Conservation (phyloP, 2,888 invertebrate genomes). For the Drosophila suboccidentalis region DNA sequence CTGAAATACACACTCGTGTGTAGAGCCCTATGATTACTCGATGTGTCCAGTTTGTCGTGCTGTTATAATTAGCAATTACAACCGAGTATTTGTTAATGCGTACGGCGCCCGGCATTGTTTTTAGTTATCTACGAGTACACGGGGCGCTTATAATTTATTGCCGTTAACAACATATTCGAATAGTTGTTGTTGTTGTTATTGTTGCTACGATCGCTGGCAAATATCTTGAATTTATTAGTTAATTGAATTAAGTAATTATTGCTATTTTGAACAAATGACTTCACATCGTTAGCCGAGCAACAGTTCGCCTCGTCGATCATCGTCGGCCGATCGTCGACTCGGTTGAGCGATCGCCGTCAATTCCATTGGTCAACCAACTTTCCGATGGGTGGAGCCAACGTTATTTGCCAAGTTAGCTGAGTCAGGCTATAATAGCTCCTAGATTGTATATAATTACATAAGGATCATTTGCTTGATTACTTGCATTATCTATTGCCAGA, state of each 20-base stretch:
- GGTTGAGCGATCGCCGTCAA: conserved; percentile 41
- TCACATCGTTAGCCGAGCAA: conserved; percentile 53
- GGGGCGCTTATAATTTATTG: conserved; percentile 58
- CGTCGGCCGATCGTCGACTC: conserved; percentile 24
- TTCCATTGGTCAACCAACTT: conserved; percentile 34
- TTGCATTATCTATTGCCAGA: conserved; percentile 1
- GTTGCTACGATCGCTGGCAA: conserved; percentile 34
- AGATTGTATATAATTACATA: conserved; percentile 11
- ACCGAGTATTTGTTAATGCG: conserved; percentile 25
- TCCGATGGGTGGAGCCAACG: conserved; percentile 45
- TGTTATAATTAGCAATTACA: conserved; percentile 75
- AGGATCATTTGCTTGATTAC: conserved; percentile 19
- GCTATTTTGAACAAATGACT: conserved; percentile 72
- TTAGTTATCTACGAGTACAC: conserved; percentile 32
- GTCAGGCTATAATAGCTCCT: conserved; percentile 25
- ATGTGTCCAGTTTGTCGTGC: conserved; percentile 26
- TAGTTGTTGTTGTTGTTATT: conserved; percentile 14
- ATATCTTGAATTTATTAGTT: conserved; percentile 70
- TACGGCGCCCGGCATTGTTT: conserved; percentile 31
- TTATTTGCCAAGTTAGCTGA: conserved; percentile 14
- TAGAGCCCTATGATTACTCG: conserved; percentile 2
- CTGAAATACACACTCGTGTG: background rate
- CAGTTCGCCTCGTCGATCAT: conserved; percentile 29
- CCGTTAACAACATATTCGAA: conserved; percentile 21
- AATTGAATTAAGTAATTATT: conserved; percentile 76